Conservation (phyloP, 2,888 invertebrate species). For the Coelogynopora nodosa region DNA sequence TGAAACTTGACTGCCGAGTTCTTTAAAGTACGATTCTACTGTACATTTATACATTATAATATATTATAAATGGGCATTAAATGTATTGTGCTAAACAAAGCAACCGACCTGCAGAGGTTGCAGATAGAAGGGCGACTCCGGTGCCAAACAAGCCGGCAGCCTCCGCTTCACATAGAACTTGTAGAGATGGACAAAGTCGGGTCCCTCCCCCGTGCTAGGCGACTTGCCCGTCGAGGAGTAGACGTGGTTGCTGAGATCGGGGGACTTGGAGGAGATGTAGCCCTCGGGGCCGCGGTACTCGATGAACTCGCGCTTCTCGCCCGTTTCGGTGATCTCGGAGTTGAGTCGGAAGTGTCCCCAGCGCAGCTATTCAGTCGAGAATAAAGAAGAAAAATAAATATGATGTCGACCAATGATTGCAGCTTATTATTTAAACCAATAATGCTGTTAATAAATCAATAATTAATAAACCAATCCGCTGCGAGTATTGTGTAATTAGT, state of each 20-base stretch:
- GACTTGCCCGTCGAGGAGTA: neutral
- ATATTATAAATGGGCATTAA: too few relatives aligned
- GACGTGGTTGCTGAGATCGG: neutral
- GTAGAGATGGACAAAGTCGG: slow-evolving; percentile 16
- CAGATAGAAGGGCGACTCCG: neutral
- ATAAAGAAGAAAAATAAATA: too few relatives aligned
- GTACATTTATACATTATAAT: too few relatives aligned
- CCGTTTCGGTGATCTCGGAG: neutral
- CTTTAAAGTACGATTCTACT: too few relatives aligned
- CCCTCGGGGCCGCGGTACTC: neutral
- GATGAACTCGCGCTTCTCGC: neutral
- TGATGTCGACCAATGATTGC: too few relatives aligned
- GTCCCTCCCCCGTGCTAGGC: neutral
- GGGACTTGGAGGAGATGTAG: neutral
- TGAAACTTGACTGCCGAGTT: too few relatives aligned
- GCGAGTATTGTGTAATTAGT: too few relatives aligned
- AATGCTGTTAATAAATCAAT: too few relatives aligned
- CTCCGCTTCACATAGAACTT: neutral
- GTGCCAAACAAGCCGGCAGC: neutral
- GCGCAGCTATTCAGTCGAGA: neutral
- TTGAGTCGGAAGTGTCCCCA: neutral
- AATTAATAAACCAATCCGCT: too few relatives aligned
- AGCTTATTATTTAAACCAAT: too few relatives aligned
- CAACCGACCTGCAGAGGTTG: slow-evolving; percentile 15
- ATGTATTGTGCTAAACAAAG: too few relatives aligned